Evolutionary conservation across 2,797 vertebrate species (phyloP).

Genomic region (Eospalax fontanierii): DNA sequence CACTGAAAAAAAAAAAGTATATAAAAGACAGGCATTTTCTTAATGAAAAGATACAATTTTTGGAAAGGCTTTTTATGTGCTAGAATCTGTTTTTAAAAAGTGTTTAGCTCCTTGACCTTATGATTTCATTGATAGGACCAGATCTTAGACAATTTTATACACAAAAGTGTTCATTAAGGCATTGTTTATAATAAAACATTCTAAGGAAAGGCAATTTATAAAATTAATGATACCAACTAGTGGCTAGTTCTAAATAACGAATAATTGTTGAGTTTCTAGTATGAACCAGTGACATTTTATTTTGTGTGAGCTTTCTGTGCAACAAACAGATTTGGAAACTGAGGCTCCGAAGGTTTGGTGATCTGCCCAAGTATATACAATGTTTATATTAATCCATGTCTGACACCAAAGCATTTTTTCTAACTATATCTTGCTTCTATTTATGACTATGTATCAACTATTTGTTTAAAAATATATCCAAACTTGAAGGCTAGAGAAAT

Average conservation of each 20-base stretch:
- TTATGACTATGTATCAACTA: background rate
- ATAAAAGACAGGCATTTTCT: background rate
- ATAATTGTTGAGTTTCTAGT: conserved; percentile 31
- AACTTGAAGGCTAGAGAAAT: background rate
- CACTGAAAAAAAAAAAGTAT: background rate
- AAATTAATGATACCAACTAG: conserved; percentile 13
- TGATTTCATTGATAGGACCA: conserved; percentile 37
- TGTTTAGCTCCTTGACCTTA: background rate
- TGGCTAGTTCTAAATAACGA: conserved; percentile 10
- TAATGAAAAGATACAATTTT: background rate
- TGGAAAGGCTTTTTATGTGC: background rate
- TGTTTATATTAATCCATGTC: background rate
- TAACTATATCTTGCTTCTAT: background rate
- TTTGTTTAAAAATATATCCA: conserved; percentile 3
- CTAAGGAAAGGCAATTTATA: background rate
- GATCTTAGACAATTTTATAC: conserved; percentile 48
- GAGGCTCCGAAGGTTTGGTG: background rate
- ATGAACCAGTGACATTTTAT: background rate
- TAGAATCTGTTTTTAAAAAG: background rate
- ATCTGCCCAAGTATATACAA: background rate
- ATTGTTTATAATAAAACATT: conserved; percentile 28
- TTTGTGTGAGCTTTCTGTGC: background rate
- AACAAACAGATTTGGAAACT: conserved; percentile 6
- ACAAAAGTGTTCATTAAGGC: background rate
- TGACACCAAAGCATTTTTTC: conserved; percentile 30